A percentile compares a stretch with the other conserved stretches of the same genome.
Evolutionary conservation across 2,888 invertebrate genomes (phyloP).

Genomic region (Acronicta leporina): DNA sequence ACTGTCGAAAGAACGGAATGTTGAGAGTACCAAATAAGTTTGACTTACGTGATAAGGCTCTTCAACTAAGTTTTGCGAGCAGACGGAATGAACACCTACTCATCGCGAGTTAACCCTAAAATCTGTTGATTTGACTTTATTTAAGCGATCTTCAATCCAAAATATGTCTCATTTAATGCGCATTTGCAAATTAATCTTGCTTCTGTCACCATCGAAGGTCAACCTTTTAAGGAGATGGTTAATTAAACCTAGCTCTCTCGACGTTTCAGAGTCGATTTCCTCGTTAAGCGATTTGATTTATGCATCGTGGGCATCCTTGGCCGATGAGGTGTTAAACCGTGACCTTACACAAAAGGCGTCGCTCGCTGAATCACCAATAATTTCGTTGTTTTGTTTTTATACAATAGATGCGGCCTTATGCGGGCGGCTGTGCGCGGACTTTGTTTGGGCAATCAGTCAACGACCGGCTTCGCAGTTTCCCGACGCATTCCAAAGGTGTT

Average conservation of each 20-base stretch:
- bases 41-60: constrained; percentile 25
- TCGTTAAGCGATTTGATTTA: constrained; percentile 79
- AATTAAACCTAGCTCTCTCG: constrained; percentile 76
- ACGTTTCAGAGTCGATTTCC: constrained; percentile 66
- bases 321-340: constrained; percentile 68
- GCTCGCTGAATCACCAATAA: constrained; percentile 75
- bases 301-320: constrained; percentile 73
- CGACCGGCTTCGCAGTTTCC: constrained; percentile 73
- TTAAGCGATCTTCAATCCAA: constrained; percentile 27
- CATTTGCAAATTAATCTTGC: constrained; percentile 73
- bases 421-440: constrained; percentile 62
- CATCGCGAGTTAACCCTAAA: not conserved
- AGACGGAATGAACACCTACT: constrained; percentile 7
- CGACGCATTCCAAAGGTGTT: constrained; percentile 72
- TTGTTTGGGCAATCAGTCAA: constrained; percentile 77
- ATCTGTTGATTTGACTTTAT: constrained; percentile 1
- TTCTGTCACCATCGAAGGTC: constrained; percentile 72
- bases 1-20: constrained; percentile 30
- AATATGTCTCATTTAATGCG: constrained; percentile 53
- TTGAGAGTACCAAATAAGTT: constrained; percentile 29
- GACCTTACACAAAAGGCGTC: constrained; percentile 80
- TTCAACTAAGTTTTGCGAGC: constrained; percentile 16
- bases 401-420: constrained; percentile 68
- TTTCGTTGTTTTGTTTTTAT: constrained; percentile 71
- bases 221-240: constrained; percentile 74